Conservation (phyloP, 2,113 vertebrate genomes). For the Opisthocomus hoazin region DNA sequence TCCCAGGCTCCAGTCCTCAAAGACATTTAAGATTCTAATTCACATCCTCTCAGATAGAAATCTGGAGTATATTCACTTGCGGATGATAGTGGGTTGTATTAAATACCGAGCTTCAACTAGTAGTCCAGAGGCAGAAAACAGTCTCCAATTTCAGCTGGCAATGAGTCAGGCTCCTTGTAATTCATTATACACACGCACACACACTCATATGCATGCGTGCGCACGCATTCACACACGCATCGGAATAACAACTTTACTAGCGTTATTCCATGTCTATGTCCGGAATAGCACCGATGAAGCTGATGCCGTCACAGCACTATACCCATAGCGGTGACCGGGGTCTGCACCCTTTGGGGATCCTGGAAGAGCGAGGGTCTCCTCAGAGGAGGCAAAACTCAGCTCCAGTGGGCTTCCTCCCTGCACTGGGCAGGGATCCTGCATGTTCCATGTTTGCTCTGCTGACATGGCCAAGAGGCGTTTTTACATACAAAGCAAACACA, state of each 20-base stretch:
- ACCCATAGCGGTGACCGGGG: accelerated
- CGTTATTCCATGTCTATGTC: neutral
- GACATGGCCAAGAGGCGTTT: accelerated
- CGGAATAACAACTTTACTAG: neutral
- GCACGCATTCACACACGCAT: neutral
- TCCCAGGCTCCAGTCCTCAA: neutral
- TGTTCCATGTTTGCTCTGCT: neutral
- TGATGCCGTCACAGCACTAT: neutral
- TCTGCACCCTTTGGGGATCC: neutral
- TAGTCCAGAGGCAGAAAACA: neutral
- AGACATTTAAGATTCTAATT: neutral
- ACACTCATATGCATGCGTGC: neutral
- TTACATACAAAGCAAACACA: neutral
- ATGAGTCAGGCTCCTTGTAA: neutral
- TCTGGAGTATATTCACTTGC: neutral
- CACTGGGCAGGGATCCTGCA: neutral
- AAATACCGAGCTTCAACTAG: neutral
- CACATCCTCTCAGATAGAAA: neutral
- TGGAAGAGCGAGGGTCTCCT: neutral
- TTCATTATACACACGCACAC: neutral
- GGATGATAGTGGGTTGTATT: neutral
- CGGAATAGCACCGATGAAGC: neutral
- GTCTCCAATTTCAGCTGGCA: neutral
- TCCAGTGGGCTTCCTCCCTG: neutral
- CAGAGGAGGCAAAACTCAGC: neutral